These are phyloP conservation scores for Amphiprion ocellaris DNA, from an alignment of 2,113 vertebrate genomes.

Conservation along the genomic window DNA sequence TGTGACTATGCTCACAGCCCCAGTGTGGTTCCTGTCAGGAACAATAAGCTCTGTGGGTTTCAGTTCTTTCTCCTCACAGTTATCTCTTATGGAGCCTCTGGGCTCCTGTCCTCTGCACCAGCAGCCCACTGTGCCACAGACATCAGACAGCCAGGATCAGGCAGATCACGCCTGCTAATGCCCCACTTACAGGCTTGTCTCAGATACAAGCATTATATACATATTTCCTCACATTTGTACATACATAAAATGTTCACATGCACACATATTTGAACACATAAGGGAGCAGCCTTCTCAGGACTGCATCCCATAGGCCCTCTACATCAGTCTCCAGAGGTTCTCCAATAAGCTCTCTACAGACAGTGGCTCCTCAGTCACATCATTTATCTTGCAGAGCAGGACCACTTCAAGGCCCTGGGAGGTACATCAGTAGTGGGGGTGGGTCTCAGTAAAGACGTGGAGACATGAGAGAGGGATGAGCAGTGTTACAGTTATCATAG, in stretches of 20 bases:
- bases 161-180: constrained; percentile 2
- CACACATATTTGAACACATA: constrained; percentile 38
- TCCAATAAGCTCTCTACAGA: constrained; percentile 68
- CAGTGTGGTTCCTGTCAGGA: constrained; percentile 82
- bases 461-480: constrained; percentile 19
- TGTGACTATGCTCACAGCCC: constrained; percentile 73
- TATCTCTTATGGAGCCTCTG: constrained; percentile 54
- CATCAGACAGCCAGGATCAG: constrained; percentile 34
- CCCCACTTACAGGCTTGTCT: background rate
- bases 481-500: constrained; percentile 19
- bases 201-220: background rate
- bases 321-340: constrained; percentile 46
- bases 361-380: constrained; percentile 65
- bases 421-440: constrained; percentile 49
- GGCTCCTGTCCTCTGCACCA: constrained; percentile 57
- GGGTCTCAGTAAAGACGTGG: constrained; percentile 26
- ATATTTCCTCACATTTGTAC: constrained; percentile 43
- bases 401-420: constrained; percentile 68
- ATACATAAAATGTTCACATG: constrained; percentile 26
- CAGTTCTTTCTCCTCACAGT: constrained; percentile 55
- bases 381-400: constrained; percentile 68
- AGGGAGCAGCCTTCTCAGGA: constrained; percentile 28
- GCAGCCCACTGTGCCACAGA: constrained; percentile 27
- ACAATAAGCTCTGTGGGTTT: constrained; percentile 66
- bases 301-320: constrained; percentile 28